Evolutionary conservation across 1,140 invertebrate species (phyloP).

Genomic region (Cydia fagiglandana): DNA sequence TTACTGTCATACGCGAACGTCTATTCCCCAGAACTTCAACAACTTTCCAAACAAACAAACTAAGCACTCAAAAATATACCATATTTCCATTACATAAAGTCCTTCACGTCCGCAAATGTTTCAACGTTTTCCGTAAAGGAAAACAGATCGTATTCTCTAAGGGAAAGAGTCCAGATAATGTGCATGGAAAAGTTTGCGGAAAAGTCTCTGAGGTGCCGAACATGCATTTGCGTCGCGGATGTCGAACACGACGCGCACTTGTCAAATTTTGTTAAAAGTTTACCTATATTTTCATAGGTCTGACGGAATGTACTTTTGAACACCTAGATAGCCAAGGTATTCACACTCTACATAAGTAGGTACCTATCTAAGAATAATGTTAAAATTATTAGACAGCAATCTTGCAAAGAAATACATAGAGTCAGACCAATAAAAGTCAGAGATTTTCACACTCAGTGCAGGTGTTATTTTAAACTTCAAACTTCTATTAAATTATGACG

Average conservation of each 20-base stretch:
- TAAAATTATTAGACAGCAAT: too few relatives aligned
- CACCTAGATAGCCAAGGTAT: not conserved
- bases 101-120: not conserved
- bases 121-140: not conserved
- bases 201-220: conserved; percentile 13
- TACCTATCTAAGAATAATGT: too few relatives aligned
- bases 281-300: not conserved
- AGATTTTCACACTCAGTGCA: too few relatives aligned
- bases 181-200: not conserved
- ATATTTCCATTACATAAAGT: not conserved
- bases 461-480: too few relatives aligned
- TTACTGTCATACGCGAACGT: conserved; percentile 8
- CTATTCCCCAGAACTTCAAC: conserved; percentile 3
- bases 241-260: not conserved
- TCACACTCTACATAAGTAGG: too few relatives aligned
- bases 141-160: not conserved
- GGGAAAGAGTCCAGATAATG: not conserved
- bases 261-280: conserved; percentile 24
- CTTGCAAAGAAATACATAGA: too few relatives aligned
- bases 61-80: not conserved
- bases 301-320: not conserved
- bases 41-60: conserved; percentile 10
- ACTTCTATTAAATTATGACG: too few relatives aligned
- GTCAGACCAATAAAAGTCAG: too few relatives aligned
- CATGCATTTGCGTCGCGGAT: conserved; percentile 11